Base-by-base conservation (phyloP, 2,888 invertebrate genomes). In the Drosophila subsilvestris region DNA sequence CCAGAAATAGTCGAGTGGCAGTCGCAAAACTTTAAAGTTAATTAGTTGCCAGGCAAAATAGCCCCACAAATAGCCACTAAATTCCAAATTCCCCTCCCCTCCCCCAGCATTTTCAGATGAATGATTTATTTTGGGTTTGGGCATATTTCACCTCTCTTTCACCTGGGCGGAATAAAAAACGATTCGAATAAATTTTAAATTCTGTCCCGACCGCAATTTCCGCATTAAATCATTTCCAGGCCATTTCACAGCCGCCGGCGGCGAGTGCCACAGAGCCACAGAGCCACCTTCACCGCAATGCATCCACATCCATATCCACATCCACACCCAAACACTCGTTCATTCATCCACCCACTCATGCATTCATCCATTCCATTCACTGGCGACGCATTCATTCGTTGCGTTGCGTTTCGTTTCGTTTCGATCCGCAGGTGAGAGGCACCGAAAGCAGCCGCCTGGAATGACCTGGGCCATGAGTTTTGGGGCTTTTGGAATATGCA, bases 151-250 rank as follows among this genome's bases (percentile, higher is more conserved):
- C 45, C 22, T 55, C 51, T 53, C 59, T 42, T 50, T 79, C 78
- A 86, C 84, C 82, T 82, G 82, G 71, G 63, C 32, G 17, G 29
- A 29, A 37, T 2, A 12, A 14, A 37, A 14, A 14, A 37, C 37
- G 37, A 37, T 37, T 37, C 37, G 66, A 78, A 87, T 85, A 85
- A 85, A 86, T 85, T 85, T 82, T 49, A 79, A 86, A 88, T 82
- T 74, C 75, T 79, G 78, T 76, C 76, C 71, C 79, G 76, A 80
- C 88, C 86, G 82, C 86, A 88, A 73, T 80, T 86, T 86, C 84
- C 77, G 88, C 88, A 75, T 86, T 86, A 84, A 86, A 86, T 86
- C 88, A 86, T 86, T 86, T 86, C 86, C 86, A 88, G 85, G 76
- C 86, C 86, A 86, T 86, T 86, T 78, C 82, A 81, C 86, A 79